Percentiles rank a stretch among this genome's conserved stretches.
Evolutionary conservation across 92 coral and sea anemone genomes (phyloP).

Genomic region (Blastomussa wellsi): DNA sequence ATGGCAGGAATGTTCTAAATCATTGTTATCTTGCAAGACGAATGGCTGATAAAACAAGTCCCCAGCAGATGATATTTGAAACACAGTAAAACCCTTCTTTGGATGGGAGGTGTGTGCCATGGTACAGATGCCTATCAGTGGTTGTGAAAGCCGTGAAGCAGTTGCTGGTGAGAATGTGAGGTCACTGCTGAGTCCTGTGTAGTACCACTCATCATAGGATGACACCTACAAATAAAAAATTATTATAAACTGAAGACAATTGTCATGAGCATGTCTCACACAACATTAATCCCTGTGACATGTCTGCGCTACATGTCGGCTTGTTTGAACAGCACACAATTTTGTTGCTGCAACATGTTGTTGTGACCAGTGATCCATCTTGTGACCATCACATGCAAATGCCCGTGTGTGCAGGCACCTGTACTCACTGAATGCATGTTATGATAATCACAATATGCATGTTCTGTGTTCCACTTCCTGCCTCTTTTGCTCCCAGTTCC

Average conservation of each 20-base stretch:
- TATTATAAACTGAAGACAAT: background rate
- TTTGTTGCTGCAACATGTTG: too few species aligned
- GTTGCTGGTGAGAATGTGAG: constrained; percentile 54
- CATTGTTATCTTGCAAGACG: background rate
- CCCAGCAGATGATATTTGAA: constrained; percentile 84
- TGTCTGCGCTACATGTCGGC: too few species aligned
- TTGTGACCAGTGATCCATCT: too few species aligned
- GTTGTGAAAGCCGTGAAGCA: constrained; percentile 60
- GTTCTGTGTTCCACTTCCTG: too few species aligned
- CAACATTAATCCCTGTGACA: too few species aligned
- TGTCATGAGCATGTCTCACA: too few species aligned
- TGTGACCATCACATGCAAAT: background rate
- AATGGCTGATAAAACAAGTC: constrained; percentile 86
- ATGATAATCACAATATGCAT: too few species aligned
- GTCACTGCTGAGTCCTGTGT: constrained; percentile 30
- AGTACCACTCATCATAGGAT: constrained; percentile 83
- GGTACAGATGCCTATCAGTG: constrained; percentile 79
- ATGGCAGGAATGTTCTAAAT: constrained; percentile 15
- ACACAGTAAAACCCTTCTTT: constrained; percentile 58
- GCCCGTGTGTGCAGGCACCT: too few species aligned
- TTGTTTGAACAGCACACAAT: too few species aligned
- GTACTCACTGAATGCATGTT: too few species aligned
- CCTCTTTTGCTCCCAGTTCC: too few species aligned
- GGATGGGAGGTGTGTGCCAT: constrained; percentile 52
- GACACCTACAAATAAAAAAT: constrained; percentile 65